Conservation (phyloP, 2,888 invertebrate species). For the Agelastica alni region DNA sequence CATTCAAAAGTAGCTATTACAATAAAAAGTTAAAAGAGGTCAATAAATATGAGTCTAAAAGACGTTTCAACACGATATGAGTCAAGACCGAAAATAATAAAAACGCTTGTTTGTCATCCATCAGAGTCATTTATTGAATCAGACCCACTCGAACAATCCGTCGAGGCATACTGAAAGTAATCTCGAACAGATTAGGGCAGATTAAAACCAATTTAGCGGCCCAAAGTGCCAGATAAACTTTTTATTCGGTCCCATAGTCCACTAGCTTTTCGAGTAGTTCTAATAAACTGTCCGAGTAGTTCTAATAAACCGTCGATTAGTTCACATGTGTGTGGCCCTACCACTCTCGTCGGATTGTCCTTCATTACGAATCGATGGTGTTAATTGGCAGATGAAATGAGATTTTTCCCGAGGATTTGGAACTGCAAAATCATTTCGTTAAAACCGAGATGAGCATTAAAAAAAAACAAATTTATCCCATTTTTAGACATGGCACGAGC, state of each 20-base stretch:
- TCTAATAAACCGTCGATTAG: constrained; percentile 35
- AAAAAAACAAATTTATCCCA: too few species aligned
- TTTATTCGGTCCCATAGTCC: constrained; percentile 21
- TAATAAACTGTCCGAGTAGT: constrained; percentile 28
- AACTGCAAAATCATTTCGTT: too few species aligned
- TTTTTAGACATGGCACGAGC: too few species aligned
- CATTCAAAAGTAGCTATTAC: constrained; percentile 1
- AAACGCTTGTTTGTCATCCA: constrained; percentile 20
- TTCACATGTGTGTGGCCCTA: constrained; percentile 26
- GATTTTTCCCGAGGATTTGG: too few species aligned
- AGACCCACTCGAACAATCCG: constrained; percentile 14
- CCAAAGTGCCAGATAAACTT: constrained; percentile 18
- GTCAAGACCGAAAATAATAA: constrained; percentile 5
- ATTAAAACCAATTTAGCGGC: constrained; percentile 28
- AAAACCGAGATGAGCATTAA: too few species aligned
- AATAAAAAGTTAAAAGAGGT: constrained; percentile 15
- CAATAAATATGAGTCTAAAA: constrained; percentile 13
- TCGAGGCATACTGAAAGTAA: constrained; percentile 15
- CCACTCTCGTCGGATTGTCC: neutral
- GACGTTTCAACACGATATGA: constrained; percentile 6
- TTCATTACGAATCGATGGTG: constrained; percentile 22
- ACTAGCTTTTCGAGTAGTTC: constrained; percentile 19
- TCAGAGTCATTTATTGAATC: constrained; percentile 18
- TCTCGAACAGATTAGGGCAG: constrained; percentile 22
- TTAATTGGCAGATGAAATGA: too few species aligned